These are phyloP conservation scores for Scotopteryx bipunctaria DNA, from an alignment of 2,888 invertebrate genomes.

Conservation along the genomic window DNA sequence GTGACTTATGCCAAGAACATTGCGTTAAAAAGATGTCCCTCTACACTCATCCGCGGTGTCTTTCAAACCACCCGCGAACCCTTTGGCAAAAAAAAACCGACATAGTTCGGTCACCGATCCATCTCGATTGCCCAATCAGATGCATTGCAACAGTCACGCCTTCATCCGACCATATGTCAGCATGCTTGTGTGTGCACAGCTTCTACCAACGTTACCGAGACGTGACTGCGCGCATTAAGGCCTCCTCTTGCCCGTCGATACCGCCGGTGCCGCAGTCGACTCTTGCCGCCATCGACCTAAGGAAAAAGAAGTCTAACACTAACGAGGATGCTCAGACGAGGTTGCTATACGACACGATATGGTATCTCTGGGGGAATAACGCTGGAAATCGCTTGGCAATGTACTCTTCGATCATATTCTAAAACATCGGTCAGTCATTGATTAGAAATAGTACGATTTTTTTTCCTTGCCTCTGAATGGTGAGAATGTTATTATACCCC, in stretches of 20 bases:
- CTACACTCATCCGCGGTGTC: too few relatives aligned
- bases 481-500: too few relatives aligned
- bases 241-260: constrained; percentile 91
- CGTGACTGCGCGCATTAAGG: constrained; percentile 94
- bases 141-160: constrained; percentile 15
- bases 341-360: constrained; percentile 62
- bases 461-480: too few relatives aligned
- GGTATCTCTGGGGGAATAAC: constrained; percentile 2
- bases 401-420: too few relatives aligned
- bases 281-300: constrained; percentile 55
- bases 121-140: constrained; percentile 6
- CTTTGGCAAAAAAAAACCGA: too few relatives aligned
- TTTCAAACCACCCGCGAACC: too few relatives aligned
- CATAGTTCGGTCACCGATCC: too few relatives aligned
- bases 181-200: constrained; percentile 83
- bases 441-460: too few relatives aligned
- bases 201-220: constrained; percentile 95
- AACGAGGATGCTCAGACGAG: constrained; percentile 74
- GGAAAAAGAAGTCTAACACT: constrained; percentile 72
- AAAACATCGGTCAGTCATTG: too few relatives aligned
- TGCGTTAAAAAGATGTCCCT: too few relatives aligned
- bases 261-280: constrained; percentile 82
- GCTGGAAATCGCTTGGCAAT: constrained; percentile 10
- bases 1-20: too few relatives aligned
- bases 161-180: constrained; percentile 24